Conservation (phyloP, 2,797 vertebrate species). For the Momotus momota region DNA sequence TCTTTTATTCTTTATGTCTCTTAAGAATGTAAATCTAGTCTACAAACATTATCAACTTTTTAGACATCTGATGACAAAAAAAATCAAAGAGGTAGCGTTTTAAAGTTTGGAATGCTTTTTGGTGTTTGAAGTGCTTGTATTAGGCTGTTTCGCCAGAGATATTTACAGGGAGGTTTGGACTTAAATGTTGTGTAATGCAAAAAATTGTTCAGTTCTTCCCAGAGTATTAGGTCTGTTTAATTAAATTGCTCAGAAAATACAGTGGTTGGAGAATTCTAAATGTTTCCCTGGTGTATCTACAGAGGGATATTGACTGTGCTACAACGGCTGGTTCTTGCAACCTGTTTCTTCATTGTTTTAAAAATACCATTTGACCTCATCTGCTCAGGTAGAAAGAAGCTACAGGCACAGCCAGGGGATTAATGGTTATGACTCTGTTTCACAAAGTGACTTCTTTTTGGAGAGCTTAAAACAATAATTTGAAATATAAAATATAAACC, state of each 20-base stretch:
- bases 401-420: background rate
- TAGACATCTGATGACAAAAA: background rate
- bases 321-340: background rate
- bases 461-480: background rate
- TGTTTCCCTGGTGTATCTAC: background rate
- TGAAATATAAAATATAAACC: background rate
- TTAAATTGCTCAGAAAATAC: background rate
- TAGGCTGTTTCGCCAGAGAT: background rate
- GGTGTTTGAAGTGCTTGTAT: background rate
- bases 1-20: background rate
- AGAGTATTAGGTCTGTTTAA: background rate
- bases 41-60: accelerated
- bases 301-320: background rate
- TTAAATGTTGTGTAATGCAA: background rate
- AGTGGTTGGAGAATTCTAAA: background rate
- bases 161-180: background rate
- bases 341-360: background rate
- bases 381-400: background rate
- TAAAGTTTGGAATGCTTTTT: background rate
- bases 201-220: background rate
- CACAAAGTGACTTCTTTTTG: background rate
- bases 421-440: background rate
- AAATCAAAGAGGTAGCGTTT: background rate
- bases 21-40: background rate
- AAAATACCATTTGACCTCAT: background rate